Percentiles rank a stretch among this genome's conserved stretches.
These are phyloP conservation scores for Semicossyphus pulcher DNA, from an alignment of 2,113 vertebrate species.

Conservation along the genomic window DNA sequence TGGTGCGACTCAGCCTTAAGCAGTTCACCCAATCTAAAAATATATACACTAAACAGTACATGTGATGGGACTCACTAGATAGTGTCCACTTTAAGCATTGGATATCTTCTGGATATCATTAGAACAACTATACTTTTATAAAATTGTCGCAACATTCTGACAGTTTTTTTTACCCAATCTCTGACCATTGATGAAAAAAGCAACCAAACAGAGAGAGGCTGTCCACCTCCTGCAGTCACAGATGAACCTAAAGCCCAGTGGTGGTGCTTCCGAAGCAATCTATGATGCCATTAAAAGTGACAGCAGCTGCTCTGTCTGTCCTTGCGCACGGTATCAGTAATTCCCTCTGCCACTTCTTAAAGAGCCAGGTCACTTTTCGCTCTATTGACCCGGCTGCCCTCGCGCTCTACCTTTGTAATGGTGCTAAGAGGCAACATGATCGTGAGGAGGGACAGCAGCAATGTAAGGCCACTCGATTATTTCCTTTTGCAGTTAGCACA, in stretches of 20 bases:
- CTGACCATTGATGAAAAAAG: constrained; percentile 18
- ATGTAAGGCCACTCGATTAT: constrained; percentile 2
- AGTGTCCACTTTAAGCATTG: no score
- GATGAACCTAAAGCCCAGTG: constrained; percentile 42
- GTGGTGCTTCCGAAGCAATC: constrained; percentile 58
- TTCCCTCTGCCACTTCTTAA: constrained; percentile 72
- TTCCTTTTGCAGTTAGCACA: neutral
- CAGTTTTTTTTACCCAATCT: neutral
- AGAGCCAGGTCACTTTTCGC: constrained; percentile 69
- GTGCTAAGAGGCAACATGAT: constrained; percentile 18
- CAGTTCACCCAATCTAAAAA: neutral
- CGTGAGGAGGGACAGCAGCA: neutral
- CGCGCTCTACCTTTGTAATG: neutral
- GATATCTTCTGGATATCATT: neutral
- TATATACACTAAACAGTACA: no score
- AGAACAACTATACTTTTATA: neutral
- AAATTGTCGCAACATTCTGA: no score
- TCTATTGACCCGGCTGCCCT: constrained; percentile 29
- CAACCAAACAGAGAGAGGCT: constrained; percentile 28
- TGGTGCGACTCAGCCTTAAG: neutral
- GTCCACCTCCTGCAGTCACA: constrained; percentile 42
- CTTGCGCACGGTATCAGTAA: constrained; percentile 56
- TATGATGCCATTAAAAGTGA: constrained; percentile 81
- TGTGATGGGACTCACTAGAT: neutral
- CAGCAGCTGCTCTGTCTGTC: constrained; percentile 77